Conservation (phyloP, 2,113 vertebrate genomes). For the Bubo scandiacus region DNA sequence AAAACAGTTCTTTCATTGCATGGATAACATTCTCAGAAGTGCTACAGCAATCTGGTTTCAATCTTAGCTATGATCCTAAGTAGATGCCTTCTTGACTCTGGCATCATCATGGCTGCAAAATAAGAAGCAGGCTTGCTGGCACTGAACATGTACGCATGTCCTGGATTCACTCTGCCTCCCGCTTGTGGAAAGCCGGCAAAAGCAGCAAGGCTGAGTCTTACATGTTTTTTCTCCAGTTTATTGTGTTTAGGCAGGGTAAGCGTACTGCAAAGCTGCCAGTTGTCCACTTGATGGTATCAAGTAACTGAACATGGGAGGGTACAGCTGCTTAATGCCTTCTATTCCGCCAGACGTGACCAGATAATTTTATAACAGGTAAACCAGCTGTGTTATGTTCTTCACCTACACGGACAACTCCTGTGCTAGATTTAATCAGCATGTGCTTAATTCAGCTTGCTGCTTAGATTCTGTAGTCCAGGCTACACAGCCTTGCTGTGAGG, state of each 20-base stretch:
- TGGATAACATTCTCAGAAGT: neutral
- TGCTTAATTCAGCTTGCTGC: neutral
- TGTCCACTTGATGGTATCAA: slow-evolving; percentile 62
- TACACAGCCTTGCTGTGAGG: neutral
- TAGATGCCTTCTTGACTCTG: slow-evolving; percentile 55
- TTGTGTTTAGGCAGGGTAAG: neutral
- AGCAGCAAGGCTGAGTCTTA: neutral
- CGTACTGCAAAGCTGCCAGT: neutral
- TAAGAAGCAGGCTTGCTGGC: slow-evolving; percentile 56
- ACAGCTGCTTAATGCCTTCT: neutral
- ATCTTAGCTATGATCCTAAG: slow-evolving; percentile 18
- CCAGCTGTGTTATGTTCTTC: neutral
- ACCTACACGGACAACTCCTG: neutral
- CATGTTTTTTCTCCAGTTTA: neutral
- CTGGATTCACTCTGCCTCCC: neutral
- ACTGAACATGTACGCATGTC: neutral
- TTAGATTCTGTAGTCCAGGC: neutral
- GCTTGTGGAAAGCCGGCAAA: slow-evolving; percentile 8
- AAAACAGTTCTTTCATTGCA: neutral
- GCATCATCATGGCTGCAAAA: slow-evolving; percentile 49
- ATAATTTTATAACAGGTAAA: slow-evolving; percentile 4
- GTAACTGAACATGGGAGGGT: neutral
- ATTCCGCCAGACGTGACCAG: neutral
- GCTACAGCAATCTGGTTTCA: slow-evolving; percentile 50
- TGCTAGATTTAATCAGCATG: neutral